Evolutionary conservation across 2,113 vertebrate species (phyloP).

Genomic region (Amblyornis subalaris): DNA sequence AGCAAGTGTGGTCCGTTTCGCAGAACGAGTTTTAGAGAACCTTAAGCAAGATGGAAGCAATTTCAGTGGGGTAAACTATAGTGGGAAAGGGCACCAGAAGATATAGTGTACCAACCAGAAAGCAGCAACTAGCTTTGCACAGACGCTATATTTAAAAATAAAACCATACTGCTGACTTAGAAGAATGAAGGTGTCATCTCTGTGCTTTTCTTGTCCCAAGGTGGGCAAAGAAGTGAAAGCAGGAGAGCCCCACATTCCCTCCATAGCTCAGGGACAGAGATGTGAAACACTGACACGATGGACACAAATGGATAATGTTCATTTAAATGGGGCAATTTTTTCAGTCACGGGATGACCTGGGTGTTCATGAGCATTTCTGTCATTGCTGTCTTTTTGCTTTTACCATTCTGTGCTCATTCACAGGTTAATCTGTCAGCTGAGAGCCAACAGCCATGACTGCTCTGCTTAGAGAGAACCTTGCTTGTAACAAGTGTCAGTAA

Average conservation of each 20-base stretch:
- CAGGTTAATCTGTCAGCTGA: neutral
- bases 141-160: slow-evolving; percentile 33
- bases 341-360: neutral
- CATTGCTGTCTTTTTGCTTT: neutral
- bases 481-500: neutral
- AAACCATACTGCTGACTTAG: slow-evolving; percentile 2
- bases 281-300: neutral
- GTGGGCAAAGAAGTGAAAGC: neutral
- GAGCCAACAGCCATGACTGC: neutral
- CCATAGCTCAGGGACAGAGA: accelerated
- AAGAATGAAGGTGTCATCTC: neutral
- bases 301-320: neutral
- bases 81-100: slow-evolving; percentile 25
- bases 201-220: neutral
- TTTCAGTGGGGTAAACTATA: neutral
- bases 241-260: neutral
- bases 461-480: neutral
- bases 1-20: slow-evolving; percentile 2
- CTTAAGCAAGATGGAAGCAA: slow-evolving; percentile 47
- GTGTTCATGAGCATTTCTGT: neutral
- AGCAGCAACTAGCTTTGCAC: neutral
- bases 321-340: neutral
- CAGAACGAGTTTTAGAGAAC: slow-evolving; percentile 29
- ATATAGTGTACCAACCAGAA: neutral
- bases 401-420: neutral